phyloP scores from a whole-genome alignment of 1,140 invertebrate species.

The Drosophila nigrodunni region DNA sequence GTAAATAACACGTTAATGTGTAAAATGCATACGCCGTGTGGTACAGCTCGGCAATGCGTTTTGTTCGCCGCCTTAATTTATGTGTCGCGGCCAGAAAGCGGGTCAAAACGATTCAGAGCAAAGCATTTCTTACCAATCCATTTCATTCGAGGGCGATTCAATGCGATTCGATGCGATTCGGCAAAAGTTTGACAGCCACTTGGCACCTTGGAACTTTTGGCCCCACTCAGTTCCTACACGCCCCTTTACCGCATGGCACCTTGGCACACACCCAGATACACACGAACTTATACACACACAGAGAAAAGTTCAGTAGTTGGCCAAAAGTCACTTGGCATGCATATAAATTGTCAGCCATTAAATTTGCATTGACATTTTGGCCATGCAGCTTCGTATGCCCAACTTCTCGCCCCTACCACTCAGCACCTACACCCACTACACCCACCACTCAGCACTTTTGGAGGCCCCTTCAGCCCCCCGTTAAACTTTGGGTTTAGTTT shows the following conservation, averaged over 20 bases:
- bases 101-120: constrained; percentile 6
- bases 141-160: constrained; percentile 49
- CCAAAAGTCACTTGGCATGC: constrained; percentile 82
- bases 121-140: neutral
- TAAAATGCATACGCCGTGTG: constrained; percentile 53
- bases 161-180: constrained; percentile 67
- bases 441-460: neutral
- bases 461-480: neutral
- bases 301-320: constrained; percentile 75
- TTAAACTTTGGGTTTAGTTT: constrained; percentile 53
- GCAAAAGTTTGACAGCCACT: constrained; percentile 80
- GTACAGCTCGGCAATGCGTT: constrained; percentile 50
- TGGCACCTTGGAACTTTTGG: constrained; percentile 74
- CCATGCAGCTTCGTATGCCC: constrained; percentile 51
- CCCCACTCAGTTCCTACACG: neutral
- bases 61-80: constrained; percentile 57
- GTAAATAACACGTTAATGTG: constrained; percentile 80
- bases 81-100: constrained; percentile 56
- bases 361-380: constrained; percentile 82
- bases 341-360: constrained; percentile 82
- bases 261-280: constrained; percentile 19
- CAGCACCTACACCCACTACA: neutral
- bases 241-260: neutral
- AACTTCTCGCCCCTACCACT: constrained; percentile 6
- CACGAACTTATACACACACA: constrained; percentile 14